These are phyloP conservation scores for Pituophis catenifer DNA, from an alignment of 2,113 vertebrate species.

Conservation along the genomic window DNA sequence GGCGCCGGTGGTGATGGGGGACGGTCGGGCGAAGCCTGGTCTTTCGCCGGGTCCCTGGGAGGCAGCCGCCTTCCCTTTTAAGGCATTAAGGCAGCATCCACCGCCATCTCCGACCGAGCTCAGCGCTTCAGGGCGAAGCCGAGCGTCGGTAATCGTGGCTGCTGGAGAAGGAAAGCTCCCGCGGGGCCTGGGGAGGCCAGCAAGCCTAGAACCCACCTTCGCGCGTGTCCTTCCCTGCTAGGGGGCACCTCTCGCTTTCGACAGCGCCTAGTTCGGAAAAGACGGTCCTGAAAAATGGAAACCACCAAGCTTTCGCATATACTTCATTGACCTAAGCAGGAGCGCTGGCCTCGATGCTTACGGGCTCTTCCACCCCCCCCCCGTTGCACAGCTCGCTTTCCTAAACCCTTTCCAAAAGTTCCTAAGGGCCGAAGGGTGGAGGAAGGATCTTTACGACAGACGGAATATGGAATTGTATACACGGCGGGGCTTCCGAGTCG, in stretches of 20 bases:
- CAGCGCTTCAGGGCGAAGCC: background rate
- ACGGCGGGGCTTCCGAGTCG: background rate
- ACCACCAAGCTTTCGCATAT: background rate
- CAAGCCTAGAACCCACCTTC: background rate
- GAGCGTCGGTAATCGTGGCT: background rate
- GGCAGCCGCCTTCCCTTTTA: background rate
- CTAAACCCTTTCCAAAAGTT: background rate
- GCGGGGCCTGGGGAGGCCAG: background rate
- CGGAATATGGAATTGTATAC: background rate
- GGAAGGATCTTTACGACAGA: background rate
- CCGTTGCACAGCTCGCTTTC: background rate
- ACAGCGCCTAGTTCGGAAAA: background rate
- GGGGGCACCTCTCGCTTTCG: background rate
- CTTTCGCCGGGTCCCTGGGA: background rate
- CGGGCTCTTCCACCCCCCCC: background rate
- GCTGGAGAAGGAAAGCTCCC: background rate
- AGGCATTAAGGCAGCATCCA: background rate
- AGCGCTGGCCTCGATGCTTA: background rate
- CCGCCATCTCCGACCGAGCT: background rate
- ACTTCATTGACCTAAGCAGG: background rate
- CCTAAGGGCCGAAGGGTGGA: background rate
- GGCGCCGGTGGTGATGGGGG: no score
- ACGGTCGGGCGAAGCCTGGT: background rate
- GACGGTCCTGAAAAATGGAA: background rate
- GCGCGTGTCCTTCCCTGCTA: fast-evolving